Base-by-base conservation (phyloP, 2,113 vertebrate genomes). In the Serilophus lunatus region DNA sequence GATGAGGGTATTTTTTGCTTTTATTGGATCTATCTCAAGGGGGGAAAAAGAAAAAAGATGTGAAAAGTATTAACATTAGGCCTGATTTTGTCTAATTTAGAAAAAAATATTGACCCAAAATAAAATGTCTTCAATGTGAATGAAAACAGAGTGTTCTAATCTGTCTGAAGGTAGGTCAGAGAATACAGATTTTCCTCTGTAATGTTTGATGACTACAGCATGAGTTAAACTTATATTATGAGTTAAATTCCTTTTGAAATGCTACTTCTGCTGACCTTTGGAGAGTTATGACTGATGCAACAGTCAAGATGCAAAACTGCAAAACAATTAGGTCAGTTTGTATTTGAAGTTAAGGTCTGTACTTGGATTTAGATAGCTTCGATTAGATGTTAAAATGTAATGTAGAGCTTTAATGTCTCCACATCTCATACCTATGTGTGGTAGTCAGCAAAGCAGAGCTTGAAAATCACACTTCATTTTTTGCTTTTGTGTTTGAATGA, bases 1-100 rank as follows among this genome's bases (percentile, higher is more conserved):
- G 11, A 1, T 6, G 1, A 19, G 5, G 4, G n/a, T n/a, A 0
- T 4, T 51, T 50, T 57, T 59, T 63, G 0, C 2, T 53, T 74
- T 66, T 38, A 44, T 56, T 12, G 1, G 2, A 54, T 54, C 5
- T 59, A 5, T 17, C 18, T 26, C 2, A 10, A 20, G 11, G 6
- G 3, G 1, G 1, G 3, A 18, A 68, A 49, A 18, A 36, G 5
- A 12, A 68, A 44, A 60, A 66, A 53, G 0, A 16, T 3, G 2
- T 28, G 24, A 44, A 45, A 44, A 38, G 0, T 26, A 29, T 53
- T 79, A 82, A 72, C 18, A 29, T 2, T 8, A 70, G 8, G 1
- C 5, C 10, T 35, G 9, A 56, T 76, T 85, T 84, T 80, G 64
- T 49, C 12, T 82, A 50, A 51, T 80, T 82, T 64, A 51, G 38